Conservation (phyloP, 2,797 vertebrate species). For the Myiothlypis coronata region DNA sequence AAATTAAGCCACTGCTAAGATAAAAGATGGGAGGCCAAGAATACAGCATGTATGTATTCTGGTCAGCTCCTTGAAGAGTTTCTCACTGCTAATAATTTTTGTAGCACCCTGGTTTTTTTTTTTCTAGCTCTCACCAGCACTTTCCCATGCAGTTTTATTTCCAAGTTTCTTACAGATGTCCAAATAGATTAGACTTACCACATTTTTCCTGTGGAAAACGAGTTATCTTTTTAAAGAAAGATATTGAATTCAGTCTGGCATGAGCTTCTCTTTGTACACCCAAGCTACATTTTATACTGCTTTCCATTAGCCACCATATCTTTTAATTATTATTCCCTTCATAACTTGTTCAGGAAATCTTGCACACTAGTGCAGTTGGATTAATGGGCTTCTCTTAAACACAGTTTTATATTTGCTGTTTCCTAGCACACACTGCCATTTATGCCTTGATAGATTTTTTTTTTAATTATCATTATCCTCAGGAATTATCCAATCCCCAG, state of each 20-base stretch:
- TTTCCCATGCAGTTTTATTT: not conserved
- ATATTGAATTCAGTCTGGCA: conserved; percentile 7
- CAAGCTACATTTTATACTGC: not conserved
- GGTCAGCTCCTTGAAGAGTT: not conserved
- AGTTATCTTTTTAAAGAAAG: not conserved
- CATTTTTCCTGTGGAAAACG: not conserved
- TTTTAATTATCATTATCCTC: conserved; percentile 9
- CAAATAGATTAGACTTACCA: not conserved
- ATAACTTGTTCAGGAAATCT: conserved; percentile 19
- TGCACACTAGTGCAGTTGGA: not conserved
- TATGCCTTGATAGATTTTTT: conserved; percentile 22
- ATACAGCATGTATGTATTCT: not conserved
- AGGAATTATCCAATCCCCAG: not conserved
- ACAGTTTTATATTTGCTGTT: conserved; percentile 3
- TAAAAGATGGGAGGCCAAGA: not conserved
- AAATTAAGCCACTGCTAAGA: not conserved
- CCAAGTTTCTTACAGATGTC: not conserved
- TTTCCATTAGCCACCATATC: conserved; percentile 6
- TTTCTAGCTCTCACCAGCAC: not conserved
- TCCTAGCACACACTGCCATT: not conserved
- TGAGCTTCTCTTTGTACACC: not conserved
- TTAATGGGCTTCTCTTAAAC: conserved; percentile 24
- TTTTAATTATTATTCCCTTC: conserved; percentile 42
- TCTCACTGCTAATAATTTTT: not conserved
- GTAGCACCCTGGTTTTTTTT: not conserved